Evolutionary conservation across 2,113 vertebrate genomes (phyloP), one percentile per base, ranked within the genome.

Genomic region (Brachionichthys hirsutus): DNA sequence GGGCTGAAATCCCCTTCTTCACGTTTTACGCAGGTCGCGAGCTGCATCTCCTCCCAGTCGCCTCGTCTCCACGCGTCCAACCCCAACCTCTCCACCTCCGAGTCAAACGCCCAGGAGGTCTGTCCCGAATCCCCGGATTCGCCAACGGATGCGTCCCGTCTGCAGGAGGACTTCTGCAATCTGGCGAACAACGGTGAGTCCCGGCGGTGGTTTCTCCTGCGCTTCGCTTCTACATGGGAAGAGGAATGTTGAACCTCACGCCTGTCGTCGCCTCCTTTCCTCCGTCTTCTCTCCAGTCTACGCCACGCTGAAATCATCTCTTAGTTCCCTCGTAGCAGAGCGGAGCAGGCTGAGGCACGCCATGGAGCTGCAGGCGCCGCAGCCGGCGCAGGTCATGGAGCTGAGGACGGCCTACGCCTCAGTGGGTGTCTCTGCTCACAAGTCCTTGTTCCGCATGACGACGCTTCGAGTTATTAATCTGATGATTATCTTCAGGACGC

Each of bases 131-230:
- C 93, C 24, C 92, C 93, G 18, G 95, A 98, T 85, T 92, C 93
- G 1, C 92, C 95, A 5, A 87, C 91, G 64, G 94, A 98, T 8
- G 95, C 91, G 75, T 93, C 93, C 61, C 95, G 93, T 84, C 92
- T 99, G 47, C 97, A 98, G 74, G 94, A 95, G 58, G 94, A 98
- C 67, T 93, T 98, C 83, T 98, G 92, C 89, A 92, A 92, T 4
- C 75, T 99, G 62, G 95, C 97, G 57, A 94, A 92, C 83, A 96
- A 93, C 92, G 92, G 97, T 99, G 85, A 90, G 90, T 80, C 12
- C 90, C 62, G 90, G 89, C 12, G 90, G 15, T 9, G 11, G 6
- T 34, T 12, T 52, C 19, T 15, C 15, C 13, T 47, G 9, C 2
- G 6, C 40, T 75, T 57, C 51, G 4, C 7, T 66, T 66, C 40